Evolutionary conservation across 2,113 vertebrate genomes (phyloP).

Genomic region (Pithys albifrons): DNA sequence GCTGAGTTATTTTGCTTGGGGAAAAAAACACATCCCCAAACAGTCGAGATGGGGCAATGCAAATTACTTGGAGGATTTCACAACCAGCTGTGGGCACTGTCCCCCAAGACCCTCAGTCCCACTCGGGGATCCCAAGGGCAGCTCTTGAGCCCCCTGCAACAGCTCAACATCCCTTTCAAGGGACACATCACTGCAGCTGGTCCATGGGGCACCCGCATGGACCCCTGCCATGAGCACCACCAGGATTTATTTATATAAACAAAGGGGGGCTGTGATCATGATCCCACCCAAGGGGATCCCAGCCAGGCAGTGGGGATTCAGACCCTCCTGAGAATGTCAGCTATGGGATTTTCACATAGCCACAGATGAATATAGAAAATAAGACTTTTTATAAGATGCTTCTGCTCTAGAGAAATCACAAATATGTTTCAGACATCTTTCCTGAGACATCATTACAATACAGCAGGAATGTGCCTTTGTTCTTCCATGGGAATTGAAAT

Average conservation of each 20-base stretch:
- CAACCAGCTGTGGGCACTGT: neutral
- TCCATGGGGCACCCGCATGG: accelerated
- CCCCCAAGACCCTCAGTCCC: neutral
- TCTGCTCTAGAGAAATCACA: conserved; percentile 11
- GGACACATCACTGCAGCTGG: neutral
- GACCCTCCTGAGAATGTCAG: neutral
- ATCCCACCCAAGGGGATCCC: neutral
- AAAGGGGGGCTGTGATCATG: neutral
- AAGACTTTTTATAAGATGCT: neutral
- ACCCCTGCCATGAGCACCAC: neutral
- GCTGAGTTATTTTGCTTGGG: neutral
- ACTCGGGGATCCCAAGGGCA: neutral
- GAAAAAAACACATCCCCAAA: neutral
- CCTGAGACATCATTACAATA: neutral
- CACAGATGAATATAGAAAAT: neutral
- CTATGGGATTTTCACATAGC: neutral
- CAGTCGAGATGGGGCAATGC: accelerated
- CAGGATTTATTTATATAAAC: neutral
- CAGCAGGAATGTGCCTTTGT: neutral
- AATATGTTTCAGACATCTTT: neutral
- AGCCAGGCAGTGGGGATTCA: neutral
- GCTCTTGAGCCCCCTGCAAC: neutral
- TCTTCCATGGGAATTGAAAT: neutral
- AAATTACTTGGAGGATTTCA: neutral
- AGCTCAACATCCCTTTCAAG: neutral